Base-by-base conservation (phyloP, 2,797 vertebrate species). In the Eulemur mongoz region DNA sequence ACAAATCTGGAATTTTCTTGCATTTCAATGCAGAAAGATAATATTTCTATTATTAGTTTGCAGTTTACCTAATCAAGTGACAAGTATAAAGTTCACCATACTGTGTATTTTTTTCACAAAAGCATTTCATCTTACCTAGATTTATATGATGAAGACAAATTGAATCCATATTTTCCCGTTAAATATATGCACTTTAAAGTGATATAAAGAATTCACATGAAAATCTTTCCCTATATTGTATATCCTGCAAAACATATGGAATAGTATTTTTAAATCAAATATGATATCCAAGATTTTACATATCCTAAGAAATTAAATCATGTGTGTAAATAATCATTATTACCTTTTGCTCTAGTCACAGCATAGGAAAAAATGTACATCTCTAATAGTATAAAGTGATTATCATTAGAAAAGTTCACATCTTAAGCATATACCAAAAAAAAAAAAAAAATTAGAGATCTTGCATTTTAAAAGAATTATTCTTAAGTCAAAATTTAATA, bases 361-460 rank as follows among this genome's bases (percentile, higher is more conserved):
- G 73, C 38, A 88, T 54, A 80, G 45, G 72, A 87, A 87, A 95
- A 97, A 92, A 86, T 85, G 72, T 94, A 95, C 96, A 97, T 59
- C 67, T 95, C 50, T 72, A 85, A 86, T 75, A 93, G 38, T 87
- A 92, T 93, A 85, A 96, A 97, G 94, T 91, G 14, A 97, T 23
- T 23, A 91, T 40, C 22, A 83, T 45, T 70, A 90, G 78, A 96
- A 94, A 97, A 79, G 80, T 97, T 98, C 94, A 96, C 93, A 96
- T 94, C 94, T 95, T 97, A 87, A 52, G n/a, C 72, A 84, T 85
- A 92, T 57, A 85, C 14, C 35, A 93, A 93, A 90, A 75, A 54
- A 63, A 22, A 75, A 54, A 63, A 22, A 54, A 20, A 54, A 23
- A 87, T 13, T 79, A 72, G 94, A 45, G 85, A 82, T 76, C 32